These are phyloP conservation scores for Dipodomys merriami DNA, from an alignment of 2,113 vertebrate genomes.

Conservation along the genomic window DNA sequence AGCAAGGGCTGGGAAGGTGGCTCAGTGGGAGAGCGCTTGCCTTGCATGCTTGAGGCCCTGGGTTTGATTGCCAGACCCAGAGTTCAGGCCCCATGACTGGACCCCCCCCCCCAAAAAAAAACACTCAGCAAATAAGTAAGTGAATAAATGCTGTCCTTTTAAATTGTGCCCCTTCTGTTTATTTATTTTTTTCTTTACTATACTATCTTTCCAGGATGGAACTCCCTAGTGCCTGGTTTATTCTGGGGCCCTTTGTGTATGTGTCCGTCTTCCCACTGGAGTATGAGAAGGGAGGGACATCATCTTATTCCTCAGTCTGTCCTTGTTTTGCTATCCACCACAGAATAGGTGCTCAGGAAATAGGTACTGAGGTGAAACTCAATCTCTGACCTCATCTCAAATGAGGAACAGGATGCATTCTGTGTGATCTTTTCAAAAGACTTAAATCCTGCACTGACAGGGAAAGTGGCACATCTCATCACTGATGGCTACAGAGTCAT, in stretches of 20 bases:
- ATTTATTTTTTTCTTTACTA: background rate
- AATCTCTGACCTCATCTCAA: constrained; percentile 22
- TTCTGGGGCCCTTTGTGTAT: constrained; percentile 7
- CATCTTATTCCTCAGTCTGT: constrained; percentile 9
- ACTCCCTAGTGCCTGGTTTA: constrained; percentile 1
- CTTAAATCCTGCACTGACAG: background rate
- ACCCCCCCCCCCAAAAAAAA: background rate
- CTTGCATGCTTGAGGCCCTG: no score
- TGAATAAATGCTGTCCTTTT: constrained; percentile 2
- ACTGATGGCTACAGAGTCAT: background rate
- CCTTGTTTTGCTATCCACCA: background rate
- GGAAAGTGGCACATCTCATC: background rate
- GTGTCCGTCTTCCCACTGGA: background rate
- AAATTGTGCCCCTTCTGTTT: background rate
- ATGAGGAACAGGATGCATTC: background rate
- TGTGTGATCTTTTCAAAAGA: background rate
- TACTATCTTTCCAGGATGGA: background rate
- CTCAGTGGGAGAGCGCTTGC: no score
- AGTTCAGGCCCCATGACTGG: no score
- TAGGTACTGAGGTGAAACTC: background rate
- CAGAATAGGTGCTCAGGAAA: background rate
- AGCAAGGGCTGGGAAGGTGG: background rate
- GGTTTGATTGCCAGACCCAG: no score
- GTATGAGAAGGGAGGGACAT: background rate
- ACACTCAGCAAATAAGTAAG: constrained; percentile 28